Percentiles rank a stretch among this genome's conserved stretches.
Evolutionary conservation across 1,140 invertebrate species (phyloP).

Genomic region (Phenacoccus solenopsis): DNA sequence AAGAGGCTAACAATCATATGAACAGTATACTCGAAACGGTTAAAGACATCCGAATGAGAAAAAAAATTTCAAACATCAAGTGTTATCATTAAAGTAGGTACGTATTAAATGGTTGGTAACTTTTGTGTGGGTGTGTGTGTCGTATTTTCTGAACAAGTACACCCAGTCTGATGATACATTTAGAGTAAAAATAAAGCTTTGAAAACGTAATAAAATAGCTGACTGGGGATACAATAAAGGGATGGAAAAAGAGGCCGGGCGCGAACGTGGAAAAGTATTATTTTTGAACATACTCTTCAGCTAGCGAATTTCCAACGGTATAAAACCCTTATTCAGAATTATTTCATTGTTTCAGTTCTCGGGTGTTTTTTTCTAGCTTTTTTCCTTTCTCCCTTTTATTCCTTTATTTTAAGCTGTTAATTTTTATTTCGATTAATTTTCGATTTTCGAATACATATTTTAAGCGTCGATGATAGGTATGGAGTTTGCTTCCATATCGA

Average conservation of each 20-base stretch:
- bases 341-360: background rate
- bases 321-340: constrained; percentile 2
- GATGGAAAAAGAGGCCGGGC: background rate
- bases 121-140: background rate
- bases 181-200: background rate
- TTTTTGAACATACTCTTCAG: background rate
- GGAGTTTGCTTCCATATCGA: background rate
- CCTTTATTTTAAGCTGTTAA: background rate
- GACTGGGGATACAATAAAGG: background rate
- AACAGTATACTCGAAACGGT: background rate
- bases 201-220: background rate
- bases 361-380: background rate
- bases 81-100: background rate
- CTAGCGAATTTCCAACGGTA: background rate
- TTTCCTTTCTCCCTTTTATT: background rate
- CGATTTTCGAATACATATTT: background rate
- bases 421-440: constrained; percentile 4
- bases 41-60: background rate
- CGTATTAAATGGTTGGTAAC: background rate
- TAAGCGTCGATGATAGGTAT: too few species aligned
- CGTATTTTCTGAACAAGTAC: background rate
- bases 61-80: background rate
- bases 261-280: background rate
- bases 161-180: background rate
- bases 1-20: background rate